Conservation (phyloP, 2,888 invertebrate genomes). For the Ypsolopha sequella region DNA sequence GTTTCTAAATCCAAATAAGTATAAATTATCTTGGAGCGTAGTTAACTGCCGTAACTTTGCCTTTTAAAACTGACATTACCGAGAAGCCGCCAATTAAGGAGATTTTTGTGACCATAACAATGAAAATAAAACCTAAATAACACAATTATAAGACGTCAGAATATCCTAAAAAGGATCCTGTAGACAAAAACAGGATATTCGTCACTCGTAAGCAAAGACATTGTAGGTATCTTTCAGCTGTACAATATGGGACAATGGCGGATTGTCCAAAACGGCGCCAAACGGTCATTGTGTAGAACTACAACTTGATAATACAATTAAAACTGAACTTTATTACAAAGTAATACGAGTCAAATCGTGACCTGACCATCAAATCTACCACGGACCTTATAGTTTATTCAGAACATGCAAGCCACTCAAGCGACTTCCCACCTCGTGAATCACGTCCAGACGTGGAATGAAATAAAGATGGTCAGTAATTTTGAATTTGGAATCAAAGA, state of each 20-base stretch:
- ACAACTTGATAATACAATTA: not conserved
- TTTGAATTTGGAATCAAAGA: constrained; percentile 1
- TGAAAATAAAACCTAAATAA: too few species aligned
- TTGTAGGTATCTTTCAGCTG: too few species aligned
- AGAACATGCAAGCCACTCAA: not conserved
- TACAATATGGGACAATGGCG: constrained; percentile 27
- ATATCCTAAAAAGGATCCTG: not conserved
- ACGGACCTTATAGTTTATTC: not conserved
- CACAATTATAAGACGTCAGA: not conserved
- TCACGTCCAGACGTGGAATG: not conserved
- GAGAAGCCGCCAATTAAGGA: too few species aligned
- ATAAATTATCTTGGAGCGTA: too few species aligned
- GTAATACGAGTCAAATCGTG: too few species aligned
- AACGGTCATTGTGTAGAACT: constrained; percentile 12
- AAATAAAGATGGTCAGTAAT: not conserved
- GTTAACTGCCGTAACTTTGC: too few species aligned
- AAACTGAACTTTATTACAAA: too few species aligned
- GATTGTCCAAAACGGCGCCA: constrained; percentile 24
- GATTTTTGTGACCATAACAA: too few species aligned
- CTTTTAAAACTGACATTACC: too few species aligned
- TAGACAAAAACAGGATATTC: constrained; percentile 25
- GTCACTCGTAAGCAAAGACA: constrained; percentile 24
- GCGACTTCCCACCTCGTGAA: not conserved
- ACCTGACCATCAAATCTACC: too few species aligned
- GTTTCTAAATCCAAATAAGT: too few species aligned